phyloP scores from a whole-genome alignment of 2,888 invertebrate species.

The Teleogryllus oceanicus region DNA sequence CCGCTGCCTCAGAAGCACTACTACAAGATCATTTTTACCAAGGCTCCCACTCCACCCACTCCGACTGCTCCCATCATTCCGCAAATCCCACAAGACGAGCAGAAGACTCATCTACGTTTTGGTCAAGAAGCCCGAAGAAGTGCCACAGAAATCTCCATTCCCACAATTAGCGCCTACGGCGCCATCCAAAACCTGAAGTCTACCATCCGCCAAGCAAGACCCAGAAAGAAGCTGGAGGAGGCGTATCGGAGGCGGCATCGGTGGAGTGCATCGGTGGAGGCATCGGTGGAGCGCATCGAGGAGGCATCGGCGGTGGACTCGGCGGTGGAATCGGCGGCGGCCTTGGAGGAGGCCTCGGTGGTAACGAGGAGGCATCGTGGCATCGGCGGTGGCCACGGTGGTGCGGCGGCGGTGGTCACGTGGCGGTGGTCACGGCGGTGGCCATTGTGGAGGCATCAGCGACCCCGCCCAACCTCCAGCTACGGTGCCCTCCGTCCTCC shows the following conservation, averaged over 20 bases:
- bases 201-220: slow-evolving; percentile 83
- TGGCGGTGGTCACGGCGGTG: background rate
- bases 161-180: slow-evolving; percentile 74
- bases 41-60: slow-evolving; percentile 79
- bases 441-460: background rate
- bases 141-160: slow-evolving; percentile 75
- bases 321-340: slow-evolving; percentile 11
- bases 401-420: background rate
- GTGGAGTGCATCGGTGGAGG: slow-evolving; percentile 21
- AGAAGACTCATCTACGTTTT: slow-evolving; percentile 81
- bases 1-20: slow-evolving; percentile 80
- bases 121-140: slow-evolving; percentile 84
- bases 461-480: background rate
- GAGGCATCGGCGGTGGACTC: slow-evolving; percentile 3
- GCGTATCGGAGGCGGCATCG: slow-evolving; percentile 11
- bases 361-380: background rate
- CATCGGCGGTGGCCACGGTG: background rate
- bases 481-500: background rate
- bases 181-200: slow-evolving; percentile 83
- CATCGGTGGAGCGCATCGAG: background rate
- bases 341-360: background rate
- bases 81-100: slow-evolving; percentile 72
- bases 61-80: slow-evolving; percentile 80
- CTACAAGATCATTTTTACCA: slow-evolving; percentile 91
- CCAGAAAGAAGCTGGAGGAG: slow-evolving; percentile 48